Conservation (phyloP, 2,888 invertebrate species). For the Acronicta leporina region DNA sequence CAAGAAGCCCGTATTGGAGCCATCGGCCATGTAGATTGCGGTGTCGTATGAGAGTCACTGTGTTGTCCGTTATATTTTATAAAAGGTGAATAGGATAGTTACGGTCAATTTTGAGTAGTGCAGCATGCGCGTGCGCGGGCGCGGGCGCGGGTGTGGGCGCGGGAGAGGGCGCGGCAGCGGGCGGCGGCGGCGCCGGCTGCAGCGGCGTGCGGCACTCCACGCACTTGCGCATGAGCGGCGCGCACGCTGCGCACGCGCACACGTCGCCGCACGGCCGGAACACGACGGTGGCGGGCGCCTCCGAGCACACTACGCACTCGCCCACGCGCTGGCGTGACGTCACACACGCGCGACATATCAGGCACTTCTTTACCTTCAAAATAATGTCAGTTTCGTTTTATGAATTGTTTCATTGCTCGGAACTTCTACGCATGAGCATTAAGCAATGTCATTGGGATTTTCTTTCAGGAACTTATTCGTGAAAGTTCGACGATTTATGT, state of each 20-base stretch:
- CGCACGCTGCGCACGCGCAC: constrained; percentile 95
- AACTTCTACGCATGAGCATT: no score
- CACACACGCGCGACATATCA: constrained; percentile 96
- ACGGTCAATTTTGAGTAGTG: constrained; percentile 62
- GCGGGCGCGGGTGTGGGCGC: constrained; percentile 13
- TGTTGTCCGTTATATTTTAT: background rate
- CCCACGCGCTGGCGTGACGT: constrained; percentile 92
- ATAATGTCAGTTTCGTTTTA: background rate
- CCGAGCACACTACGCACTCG: constrained; percentile 98
- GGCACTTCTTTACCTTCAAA: constrained; percentile 95
- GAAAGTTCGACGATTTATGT: no score
- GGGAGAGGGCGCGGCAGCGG: background rate
- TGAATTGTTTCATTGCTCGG: no score
- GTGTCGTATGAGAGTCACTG: background rate
- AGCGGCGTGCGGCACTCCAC: constrained; percentile 97
- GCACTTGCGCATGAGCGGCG: constrained; percentile 99
- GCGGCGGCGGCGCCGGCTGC: constrained; percentile 62
- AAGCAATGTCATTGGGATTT: no score
- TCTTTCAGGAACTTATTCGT: no score
- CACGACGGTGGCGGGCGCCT: constrained; percentile 96
- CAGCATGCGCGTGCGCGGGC: constrained; percentile 10
- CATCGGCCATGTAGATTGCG: no score
- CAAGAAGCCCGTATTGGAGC: no score
- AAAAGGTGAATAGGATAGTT: background rate
- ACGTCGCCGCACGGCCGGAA: constrained; percentile 99